phyloP scores from a whole-genome alignment of 2,113 vertebrate genomes.

The Desmodus rotundus region DNA sequence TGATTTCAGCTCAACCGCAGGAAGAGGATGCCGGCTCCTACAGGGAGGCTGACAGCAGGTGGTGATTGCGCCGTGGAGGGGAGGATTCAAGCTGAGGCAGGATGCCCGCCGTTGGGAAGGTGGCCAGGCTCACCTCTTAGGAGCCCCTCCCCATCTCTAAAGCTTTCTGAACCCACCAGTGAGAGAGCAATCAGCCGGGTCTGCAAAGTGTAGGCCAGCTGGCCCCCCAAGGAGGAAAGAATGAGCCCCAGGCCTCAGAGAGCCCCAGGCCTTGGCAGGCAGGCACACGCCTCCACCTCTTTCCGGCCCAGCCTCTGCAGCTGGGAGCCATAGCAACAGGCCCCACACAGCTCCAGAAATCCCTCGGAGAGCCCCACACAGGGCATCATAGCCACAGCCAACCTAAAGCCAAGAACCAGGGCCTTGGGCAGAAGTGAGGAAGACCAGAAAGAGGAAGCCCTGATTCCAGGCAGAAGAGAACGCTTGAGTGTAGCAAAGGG shows the following conservation, averaged over 20 bases:
- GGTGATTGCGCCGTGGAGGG: fast-evolving
- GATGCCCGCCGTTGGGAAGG: background rate
- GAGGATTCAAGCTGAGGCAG: background rate
- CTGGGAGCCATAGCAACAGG: constrained; percentile 40
- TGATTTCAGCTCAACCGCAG: background rate
- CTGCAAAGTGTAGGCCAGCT: background rate
- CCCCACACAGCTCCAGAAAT: constrained; percentile 7
- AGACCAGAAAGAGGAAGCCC: background rate
- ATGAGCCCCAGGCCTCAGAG: background rate
- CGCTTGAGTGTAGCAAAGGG: background rate
- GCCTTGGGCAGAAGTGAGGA: background rate
- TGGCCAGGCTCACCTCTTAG: fast-evolving
- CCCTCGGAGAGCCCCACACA: background rate
- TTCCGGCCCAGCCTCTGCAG: background rate
- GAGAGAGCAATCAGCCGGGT: background rate
- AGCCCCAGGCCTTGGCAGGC: background rate
- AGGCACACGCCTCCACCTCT: background rate
- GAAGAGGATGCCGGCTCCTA: background rate
- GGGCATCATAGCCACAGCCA: background rate
- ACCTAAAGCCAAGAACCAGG: background rate
- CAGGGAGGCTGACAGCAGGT: background rate
- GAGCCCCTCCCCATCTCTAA: background rate
- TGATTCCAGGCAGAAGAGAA: background rate
- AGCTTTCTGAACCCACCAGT: background rate
- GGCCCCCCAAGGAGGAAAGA: background rate